Base-by-base conservation (phyloP, 92 coral and sea anemone species). In the Porites divaricata region DNA sequence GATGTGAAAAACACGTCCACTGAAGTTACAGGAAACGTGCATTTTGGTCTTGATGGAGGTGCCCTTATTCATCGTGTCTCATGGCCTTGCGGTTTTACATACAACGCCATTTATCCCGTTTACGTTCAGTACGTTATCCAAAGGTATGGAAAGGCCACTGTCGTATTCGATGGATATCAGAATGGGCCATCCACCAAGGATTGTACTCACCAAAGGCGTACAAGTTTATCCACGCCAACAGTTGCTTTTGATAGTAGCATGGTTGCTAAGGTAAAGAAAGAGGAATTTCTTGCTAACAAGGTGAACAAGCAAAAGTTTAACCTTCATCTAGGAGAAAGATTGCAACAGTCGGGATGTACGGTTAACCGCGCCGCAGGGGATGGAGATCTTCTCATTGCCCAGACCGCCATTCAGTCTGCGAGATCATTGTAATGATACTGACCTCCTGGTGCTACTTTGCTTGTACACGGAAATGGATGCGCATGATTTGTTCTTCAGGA, bases 91-190 rank as follows among this genome's bases (percentile, higher is more conserved):
- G 81, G 78, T 22, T 20, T 26, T 21, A 86, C 90, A 13, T 90
- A 67, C 58, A 56, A 61, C 24, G 88, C 57, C 14, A 45, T 86
- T 48, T 75, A 80, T 59, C 41, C 74, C 23, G n/a, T 73, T 28
- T 83, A 83, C 21, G 64, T 83, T 20, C 82, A 72, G 75, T 85
- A 78, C 54, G 89, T 89, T 15, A 16, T 20, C 50, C 17, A 70
- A 7, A 85, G 72, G 58, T 90, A 86, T 59, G 84, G 84, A 63
- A 80, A 75, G 45, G 84, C 87, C 20, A 86, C 90, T 11, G 83
- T 90, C 22, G 90, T 90, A 41, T 86, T 90, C 70, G 93, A 90
- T 77, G 85, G 90, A 4, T 90, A 90, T 68, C 52, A 70, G 45
- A 66, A 81, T n/a, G 75, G 23, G 9, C 16, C 58, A 2, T 4